Evolutionary conservation across 2,113 vertebrate genomes (phyloP).

Genomic region (Atlantisia rogersi): DNA sequence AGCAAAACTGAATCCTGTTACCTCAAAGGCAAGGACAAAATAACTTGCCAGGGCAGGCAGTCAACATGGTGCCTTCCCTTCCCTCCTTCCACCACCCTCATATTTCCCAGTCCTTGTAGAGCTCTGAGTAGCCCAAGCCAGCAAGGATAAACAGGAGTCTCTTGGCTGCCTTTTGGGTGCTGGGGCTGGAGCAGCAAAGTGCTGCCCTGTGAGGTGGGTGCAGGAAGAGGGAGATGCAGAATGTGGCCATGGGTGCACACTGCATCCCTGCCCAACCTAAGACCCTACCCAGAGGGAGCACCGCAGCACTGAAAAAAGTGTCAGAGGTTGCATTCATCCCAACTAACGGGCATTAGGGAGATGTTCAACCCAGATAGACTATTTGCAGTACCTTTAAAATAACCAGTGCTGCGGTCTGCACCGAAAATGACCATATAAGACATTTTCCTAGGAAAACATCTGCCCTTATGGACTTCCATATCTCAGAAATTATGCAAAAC

Average conservation of each 20-base stretch:
- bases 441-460: background rate
- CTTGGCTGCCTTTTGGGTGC: background rate
- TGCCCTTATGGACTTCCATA: background rate
- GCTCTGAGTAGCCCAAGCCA: background rate
- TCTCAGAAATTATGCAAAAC: background rate
- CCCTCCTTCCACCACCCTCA: background rate
- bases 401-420: background rate
- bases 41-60: background rate
- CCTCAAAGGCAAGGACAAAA: background rate
- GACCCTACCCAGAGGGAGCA: fast-evolving
- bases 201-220: background rate
- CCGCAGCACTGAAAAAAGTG: background rate
- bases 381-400: background rate
- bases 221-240: background rate
- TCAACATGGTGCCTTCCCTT: background rate
- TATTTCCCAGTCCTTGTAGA: background rate
- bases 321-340: background rate
- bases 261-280: background rate
- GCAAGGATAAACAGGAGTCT: background rate
- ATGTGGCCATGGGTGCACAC: background rate
- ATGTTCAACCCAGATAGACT: background rate
- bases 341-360: fast-evolving
- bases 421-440: background rate
- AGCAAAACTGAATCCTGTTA: background rate
- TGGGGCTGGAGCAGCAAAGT: background rate